Base-by-base conservation (phyloP, 1,140 invertebrate species). In the Papilio helenus region DNA sequence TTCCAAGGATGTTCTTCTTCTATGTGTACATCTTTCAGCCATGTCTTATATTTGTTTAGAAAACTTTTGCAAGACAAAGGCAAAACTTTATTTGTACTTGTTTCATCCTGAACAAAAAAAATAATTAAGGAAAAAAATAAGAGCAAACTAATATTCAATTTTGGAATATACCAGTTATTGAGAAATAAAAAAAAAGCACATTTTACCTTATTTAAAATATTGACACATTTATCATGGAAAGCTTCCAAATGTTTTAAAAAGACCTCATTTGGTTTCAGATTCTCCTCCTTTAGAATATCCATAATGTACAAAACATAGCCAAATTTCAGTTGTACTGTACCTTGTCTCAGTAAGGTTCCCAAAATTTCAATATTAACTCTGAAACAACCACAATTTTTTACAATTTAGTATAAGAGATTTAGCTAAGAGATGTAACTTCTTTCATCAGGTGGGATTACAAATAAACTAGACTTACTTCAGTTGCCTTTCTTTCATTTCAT, bases 321-420 rank as follows among this genome's bases (percentile, higher is more conserved):
- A 88, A 97, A 97, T 72, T 97, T 94, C 14, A 87, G 91, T 26
- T 91, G 87, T 8, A 81, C 83, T 82, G 95, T 96, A 8, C 96
- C 97, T 84, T 96, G 95, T 1, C 93, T 91, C 3, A 98, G 81
- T 88, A 98, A 95, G 20, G 96, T 95, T 23, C 96, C 96, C 39
- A 98, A 88, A 61, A 98, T 97, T 91, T 96, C 94, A 79, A 95
- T 92, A 92, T 98, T 98, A 65, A 97, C 94, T 79, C 95, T 96
- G 86, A 88, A 95, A 95, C 65, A n/a, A 68, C 44, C 76, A 84
- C 83, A 51, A 81, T 72, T 79, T 79, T 82, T 84, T 1, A 46
- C 14, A 46, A 79, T 81, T 85, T 42, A 79, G 65, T 81, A 51
- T 3, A 51, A 51, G 18, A 51, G 49, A 1, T 71, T 34, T 71